phyloP scores from a whole-genome alignment of 2,888 invertebrate species.

The Drosophila birchii region DNA sequence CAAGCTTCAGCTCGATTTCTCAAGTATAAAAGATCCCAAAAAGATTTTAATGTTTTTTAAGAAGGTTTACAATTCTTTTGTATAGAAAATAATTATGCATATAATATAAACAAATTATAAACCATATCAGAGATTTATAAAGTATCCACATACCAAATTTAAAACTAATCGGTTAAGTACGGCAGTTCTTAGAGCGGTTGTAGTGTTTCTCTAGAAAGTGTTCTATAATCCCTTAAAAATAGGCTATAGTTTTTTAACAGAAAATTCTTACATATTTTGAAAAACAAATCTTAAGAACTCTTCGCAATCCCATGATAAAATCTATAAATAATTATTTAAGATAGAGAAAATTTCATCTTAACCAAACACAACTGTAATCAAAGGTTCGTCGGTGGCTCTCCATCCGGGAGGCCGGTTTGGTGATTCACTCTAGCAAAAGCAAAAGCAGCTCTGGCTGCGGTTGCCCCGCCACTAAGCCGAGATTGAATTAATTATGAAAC shows the following conservation, averaged over 20 bases:
- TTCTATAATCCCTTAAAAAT: background rate
- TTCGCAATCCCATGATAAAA: background rate
- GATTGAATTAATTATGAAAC: conserved; percentile 79
- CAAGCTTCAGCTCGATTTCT: background rate
- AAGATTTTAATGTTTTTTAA: background rate
- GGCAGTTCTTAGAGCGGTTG: no score
- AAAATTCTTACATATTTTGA: background rate
- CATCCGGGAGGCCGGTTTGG: conserved; percentile 60
- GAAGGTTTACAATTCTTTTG: no score
- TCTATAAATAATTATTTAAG: background rate
- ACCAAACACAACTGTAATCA: conserved; percentile 7
- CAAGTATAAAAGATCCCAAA: no score
- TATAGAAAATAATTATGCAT: no score
- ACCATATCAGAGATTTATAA: no score
- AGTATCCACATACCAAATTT: background rate
- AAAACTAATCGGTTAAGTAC: background rate
- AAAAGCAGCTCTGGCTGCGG: conserved; percentile 24
- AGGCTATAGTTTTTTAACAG: background rate
- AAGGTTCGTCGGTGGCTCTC: conserved; percentile 9
- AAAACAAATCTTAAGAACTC: background rate
- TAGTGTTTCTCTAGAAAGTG: no score
- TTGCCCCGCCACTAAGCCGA: conserved; percentile 34
- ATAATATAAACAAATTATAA: no score
- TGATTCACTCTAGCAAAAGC: conserved; percentile 63
- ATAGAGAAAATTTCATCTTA: no score